Percentiles rank a stretch among this genome's conserved stretches.
Evolutionary conservation across 1,140 invertebrate species (phyloP).

Genomic region (Neotoxoptera formosana): DNA sequence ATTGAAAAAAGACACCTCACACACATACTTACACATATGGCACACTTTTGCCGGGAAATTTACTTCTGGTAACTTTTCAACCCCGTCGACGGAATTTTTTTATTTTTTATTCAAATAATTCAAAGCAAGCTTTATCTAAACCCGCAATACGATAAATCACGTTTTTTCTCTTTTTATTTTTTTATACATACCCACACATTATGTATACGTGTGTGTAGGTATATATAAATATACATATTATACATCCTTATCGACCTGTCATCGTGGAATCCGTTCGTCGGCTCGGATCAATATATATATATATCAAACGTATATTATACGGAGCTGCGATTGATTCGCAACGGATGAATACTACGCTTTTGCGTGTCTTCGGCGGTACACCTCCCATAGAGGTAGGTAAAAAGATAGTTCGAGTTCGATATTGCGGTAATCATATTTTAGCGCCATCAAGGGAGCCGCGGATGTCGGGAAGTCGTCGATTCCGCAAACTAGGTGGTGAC

Average conservation of each 20-base stretch:
- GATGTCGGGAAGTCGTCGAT: too few relatives aligned
- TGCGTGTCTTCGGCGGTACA: neutral
- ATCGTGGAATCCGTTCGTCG: neutral
- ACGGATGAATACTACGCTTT: neutral
- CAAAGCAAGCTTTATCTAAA: neutral
- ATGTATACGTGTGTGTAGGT: neutral
- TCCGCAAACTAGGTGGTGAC: too few relatives aligned
- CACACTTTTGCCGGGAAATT: neutral
- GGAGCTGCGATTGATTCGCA: neutral
- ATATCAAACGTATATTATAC: neutral
- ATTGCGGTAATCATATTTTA: neutral
- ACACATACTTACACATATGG: neutral
- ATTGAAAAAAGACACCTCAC: neutral
- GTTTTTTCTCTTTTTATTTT: neutral
- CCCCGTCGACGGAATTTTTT: neutral
- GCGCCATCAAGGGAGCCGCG: neutral
- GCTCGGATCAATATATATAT: neutral
- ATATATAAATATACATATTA: neutral
- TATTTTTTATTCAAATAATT: slow-evolving; percentile 8
- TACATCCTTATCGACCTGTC: neutral
- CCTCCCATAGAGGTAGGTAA: too few relatives aligned
- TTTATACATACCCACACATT: too few relatives aligned
- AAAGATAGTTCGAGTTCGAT: neutral
- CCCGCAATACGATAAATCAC: neutral
- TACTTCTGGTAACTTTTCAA: slow-evolving; percentile 18